Percentiles rank a stretch among this genome's conserved stretches.
Evolutionary conservation across 1,140 invertebrate genomes (phyloP).

Genomic region (Brachionus paranguensis): DNA sequence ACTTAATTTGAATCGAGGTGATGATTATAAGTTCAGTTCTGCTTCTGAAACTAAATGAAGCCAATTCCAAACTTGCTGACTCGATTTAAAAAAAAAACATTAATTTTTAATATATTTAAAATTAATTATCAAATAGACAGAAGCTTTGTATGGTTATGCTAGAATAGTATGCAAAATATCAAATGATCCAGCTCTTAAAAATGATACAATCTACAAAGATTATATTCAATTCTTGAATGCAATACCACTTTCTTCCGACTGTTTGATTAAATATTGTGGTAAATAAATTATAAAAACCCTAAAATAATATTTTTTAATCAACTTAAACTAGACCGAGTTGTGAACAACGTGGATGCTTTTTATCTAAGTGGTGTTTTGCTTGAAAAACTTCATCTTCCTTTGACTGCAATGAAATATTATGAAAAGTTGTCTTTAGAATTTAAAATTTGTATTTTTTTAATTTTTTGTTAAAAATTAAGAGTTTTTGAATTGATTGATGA

Average conservation of each 20-base stretch:
- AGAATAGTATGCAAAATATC: constrained; percentile 30
- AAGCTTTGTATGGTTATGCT: constrained; percentile 2
- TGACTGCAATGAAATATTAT: constrained; percentile 6
- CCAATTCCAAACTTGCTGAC: constrained; percentile 27
- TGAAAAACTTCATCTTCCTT: constrained; percentile 28
- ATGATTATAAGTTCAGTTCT: constrained; percentile 39
- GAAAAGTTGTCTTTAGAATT: neutral
- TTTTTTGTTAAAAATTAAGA: too few relatives aligned
- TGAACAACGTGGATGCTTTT: constrained; percentile 23
- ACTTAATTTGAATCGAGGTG: constrained; percentile 14
- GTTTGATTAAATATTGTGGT: constrained; percentile 32
- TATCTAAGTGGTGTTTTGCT: neutral
- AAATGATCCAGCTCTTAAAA: neutral
- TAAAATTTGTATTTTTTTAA: neutral
- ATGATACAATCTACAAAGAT: constrained; percentile 24
- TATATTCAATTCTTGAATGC: constrained; percentile 40
- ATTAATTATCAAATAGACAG: neutral
- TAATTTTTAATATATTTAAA: neutral
- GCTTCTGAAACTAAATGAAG: constrained; percentile 36
- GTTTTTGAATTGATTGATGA: constrained; percentile 38
- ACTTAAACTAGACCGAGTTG: neutral
- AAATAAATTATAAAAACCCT: neutral
- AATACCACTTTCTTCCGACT: constrained; percentile 19
- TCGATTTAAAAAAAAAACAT: constrained; percentile 9
- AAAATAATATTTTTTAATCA: neutral